Conservation (phyloP, 2,113 vertebrate genomes). For the Poecilia latipinna region DNA sequence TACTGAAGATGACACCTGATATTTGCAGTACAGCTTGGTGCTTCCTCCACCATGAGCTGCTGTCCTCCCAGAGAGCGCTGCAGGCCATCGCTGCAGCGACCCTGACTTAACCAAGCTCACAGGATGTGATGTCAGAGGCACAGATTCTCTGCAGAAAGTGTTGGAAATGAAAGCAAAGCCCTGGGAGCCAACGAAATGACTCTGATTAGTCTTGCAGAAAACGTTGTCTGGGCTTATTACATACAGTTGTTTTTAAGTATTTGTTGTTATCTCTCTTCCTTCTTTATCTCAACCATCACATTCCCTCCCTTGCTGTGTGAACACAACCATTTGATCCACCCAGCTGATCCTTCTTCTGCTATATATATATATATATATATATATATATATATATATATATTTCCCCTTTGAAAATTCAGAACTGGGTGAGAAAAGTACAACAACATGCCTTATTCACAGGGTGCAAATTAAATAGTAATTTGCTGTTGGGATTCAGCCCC, state of each 20-base stretch:
- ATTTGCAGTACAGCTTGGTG: constrained; percentile 27
- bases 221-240: constrained; percentile 31
- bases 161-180: constrained; percentile 29
- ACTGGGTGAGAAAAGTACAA: constrained; percentile 37
- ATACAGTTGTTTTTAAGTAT: constrained; percentile 25
- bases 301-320: constrained; percentile 33
- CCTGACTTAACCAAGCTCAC: constrained; percentile 21
- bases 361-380: no score
- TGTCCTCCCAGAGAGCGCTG: not conserved
- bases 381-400: constrained; percentile 25
- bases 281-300: constrained; percentile 45
- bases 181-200: constrained; percentile 21
- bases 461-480: constrained; percentile 69
- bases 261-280: constrained; percentile 27
- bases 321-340: constrained; percentile 40
- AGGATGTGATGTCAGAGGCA: constrained; percentile 52
- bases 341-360: constrained; percentile 50
- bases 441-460: constrained; percentile 42
- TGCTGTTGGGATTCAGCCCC: constrained; percentile 43
- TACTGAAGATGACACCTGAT: constrained; percentile 48
- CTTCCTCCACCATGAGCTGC: constrained; percentile 16
- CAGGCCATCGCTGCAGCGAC: constrained; percentile 14
- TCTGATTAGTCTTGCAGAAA: constrained; percentile 26
- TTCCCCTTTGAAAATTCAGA: constrained; percentile 56
- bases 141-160: constrained; percentile 18